A percentile compares a stretch with the other conserved stretches of the same genome.
phyloP scores from a whole-genome alignment of 2,888 invertebrate genomes.

The Cryptophagus acutangulus region DNA sequence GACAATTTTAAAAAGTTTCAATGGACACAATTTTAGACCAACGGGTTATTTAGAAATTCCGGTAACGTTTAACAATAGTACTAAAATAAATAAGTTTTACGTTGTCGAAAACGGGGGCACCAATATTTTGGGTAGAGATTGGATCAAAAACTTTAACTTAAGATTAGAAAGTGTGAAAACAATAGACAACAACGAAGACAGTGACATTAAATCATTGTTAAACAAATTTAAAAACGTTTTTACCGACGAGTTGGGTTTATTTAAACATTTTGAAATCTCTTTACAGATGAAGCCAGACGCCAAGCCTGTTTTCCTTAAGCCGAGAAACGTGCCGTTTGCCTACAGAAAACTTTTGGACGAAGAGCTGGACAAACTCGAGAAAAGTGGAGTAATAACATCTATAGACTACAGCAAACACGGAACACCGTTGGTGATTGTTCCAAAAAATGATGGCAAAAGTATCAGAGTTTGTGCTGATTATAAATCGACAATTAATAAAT shows the following conservation, averaged over 20 bases:
- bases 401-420: slow-evolving; percentile 5
- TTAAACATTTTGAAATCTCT: slow-evolving; percentile 8
- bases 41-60: slow-evolving; percentile 5
- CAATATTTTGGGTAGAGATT: slow-evolving; percentile 8
- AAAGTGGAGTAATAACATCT: slow-evolving; percentile 3
- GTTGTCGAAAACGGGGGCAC: slow-evolving; percentile 8
- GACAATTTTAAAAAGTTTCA: slow-evolving; percentile 6
- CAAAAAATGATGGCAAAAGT: slow-evolving; percentile 9
- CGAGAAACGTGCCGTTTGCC: slow-evolving; percentile 6
- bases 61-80: neutral
- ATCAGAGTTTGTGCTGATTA: slow-evolving; percentile 8
- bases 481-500: slow-evolving; percentile 1
- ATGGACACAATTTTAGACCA: neutral
- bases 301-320: slow-evolving; percentile 9
- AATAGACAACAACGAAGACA: neutral
- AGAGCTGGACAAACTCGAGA: slow-evolving; percentile 5
- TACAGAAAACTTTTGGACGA: slow-evolving; percentile 8
- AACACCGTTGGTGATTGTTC: slow-evolving; percentile 9
- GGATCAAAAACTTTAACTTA: slow-evolving; percentile 7
- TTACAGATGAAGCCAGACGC: slow-evolving; percentile 10
- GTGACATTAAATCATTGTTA: neutral
- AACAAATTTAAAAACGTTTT: slow-evolving; percentile 7
- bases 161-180: slow-evolving; percentile 1
- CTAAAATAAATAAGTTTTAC: slow-evolving; percentile 3
- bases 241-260: slow-evolving; percentile 4